Base-by-base conservation (phyloP, 2,888 invertebrate species). In the Mesoligia furuncula region DNA sequence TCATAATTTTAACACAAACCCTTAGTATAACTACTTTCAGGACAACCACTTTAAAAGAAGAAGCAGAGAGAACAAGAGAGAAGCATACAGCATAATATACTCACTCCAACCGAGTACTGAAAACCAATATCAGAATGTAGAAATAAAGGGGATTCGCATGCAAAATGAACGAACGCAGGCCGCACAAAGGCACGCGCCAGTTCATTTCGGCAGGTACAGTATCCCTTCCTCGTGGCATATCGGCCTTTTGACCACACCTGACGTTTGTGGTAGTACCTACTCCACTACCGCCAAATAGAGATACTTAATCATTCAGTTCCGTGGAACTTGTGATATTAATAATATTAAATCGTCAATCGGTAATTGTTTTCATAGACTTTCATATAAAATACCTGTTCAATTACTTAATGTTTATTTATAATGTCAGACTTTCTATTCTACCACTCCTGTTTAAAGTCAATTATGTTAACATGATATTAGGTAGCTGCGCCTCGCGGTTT, bases 61-160 rank as follows among this genome's bases (percentile, higher is more conserved):
- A 8, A 51, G 15, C 31, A 6, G 13, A 31, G 1, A 20, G 9
- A 61, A 8, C 13, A 27, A 27, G 4, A 17, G 27, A 59, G 7
- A 31, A 31, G 7, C 13, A 27, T 20, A 66, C 20, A 13, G 8
- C 4, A 11, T 20, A 67, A 67, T 67, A 20, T 4, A 24, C 48
- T 48, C 24, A 39, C 71, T 31, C n/a, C 36, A 36, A 42, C 5
- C 5, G 3, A 45, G 5, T 54, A 51, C 57, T 66, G 24, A 4
- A 61, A 79, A 72, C 59, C 24, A 61, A 72, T 80, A 66, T 42
- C 42, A 79, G 36, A 54, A 66, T 61, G 59, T 73, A 36, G 66
- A 45, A 72, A 59, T 72, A 45, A 61, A 45, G 17, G 17, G 42
- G 39, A 61, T 66, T 66, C 59, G 51, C n/a, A 54, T 59, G 15